A percentile compares a stretch with the other conserved stretches of the same genome.
Conservation (phyloP, 2,113 vertebrate species). For the Damaliscus lunatus region DNA sequence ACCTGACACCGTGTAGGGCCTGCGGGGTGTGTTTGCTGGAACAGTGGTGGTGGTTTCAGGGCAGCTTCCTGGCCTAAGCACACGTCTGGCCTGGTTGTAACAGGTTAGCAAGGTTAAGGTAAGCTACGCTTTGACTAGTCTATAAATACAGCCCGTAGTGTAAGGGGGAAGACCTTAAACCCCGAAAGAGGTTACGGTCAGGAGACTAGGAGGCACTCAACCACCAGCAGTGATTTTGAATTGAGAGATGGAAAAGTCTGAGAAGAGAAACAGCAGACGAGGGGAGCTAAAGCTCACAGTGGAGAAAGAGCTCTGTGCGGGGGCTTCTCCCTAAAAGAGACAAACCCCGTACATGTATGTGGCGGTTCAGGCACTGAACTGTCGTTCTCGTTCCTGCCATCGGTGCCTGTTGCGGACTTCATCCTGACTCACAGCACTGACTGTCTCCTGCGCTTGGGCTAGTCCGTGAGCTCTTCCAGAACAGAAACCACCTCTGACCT, state of each 20-base stretch:
- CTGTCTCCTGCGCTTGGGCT: not conserved
- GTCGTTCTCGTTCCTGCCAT: not conserved
- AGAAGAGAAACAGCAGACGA: not conserved
- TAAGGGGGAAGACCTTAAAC: not conserved
- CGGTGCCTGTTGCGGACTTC: not conserved
- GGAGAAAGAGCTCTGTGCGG: not conserved
- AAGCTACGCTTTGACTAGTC: not conserved
- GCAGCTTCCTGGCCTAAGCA: not conserved
- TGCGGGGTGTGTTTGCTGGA: not conserved
- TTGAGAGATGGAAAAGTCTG: not conserved
- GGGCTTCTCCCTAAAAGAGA: not conserved
- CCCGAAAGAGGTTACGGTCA: not conserved
- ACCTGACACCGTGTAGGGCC: not conserved
- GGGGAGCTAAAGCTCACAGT: too few relatives aligned
- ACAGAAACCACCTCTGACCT: not conserved
- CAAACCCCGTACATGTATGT: not conserved
- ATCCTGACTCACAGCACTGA: not conserved
- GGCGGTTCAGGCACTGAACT: not conserved
- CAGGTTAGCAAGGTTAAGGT: not conserved
- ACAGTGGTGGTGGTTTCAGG: not conserved
- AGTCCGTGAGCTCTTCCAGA: not conserved
- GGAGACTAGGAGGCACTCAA: not conserved
- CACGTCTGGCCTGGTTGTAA: not conserved
- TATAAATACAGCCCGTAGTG: not conserved
- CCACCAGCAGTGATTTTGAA: not conserved